phyloP scores from a whole-genome alignment of 2,888 invertebrate species.

The Cinara cedri region DNA sequence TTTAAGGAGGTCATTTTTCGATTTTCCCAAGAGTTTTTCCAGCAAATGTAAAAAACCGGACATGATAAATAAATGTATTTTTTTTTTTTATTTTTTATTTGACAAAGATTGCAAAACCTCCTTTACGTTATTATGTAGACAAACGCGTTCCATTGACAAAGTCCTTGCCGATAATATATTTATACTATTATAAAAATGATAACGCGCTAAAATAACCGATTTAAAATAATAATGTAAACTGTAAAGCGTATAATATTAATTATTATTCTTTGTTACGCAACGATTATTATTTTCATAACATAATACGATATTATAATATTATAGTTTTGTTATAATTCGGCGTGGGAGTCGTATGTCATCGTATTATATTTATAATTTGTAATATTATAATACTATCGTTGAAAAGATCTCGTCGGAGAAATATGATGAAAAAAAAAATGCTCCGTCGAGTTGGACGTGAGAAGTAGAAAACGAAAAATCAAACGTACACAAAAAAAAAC shows the following conservation, averaged over 20 bases:
- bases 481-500: too few species aligned
- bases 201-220: background rate
- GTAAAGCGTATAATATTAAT: background rate
- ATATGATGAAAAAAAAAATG: background rate
- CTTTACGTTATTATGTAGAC: slow-evolving; percentile 20
- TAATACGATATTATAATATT: too few species aligned
- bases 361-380: background rate
- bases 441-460: too few species aligned
- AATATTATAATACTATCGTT: background rate
- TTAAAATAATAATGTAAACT: slow-evolving; percentile 26
- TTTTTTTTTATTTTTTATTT: too few species aligned
- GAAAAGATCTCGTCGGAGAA: background rate
- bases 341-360: slow-evolving; percentile 4
- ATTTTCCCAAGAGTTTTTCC: too few species aligned
- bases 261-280: slow-evolving; percentile 5
- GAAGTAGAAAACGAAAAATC: too few species aligned
- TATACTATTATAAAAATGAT: background rate
- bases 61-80: slow-evolving; percentile 28
- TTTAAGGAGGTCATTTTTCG: too few species aligned
- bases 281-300: slow-evolving; percentile 6
- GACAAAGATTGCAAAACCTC: slow-evolving; percentile 22
- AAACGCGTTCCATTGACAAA: slow-evolving; percentile 35
- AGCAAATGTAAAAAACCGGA: slow-evolving; percentile 2
- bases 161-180: slow-evolving; percentile 17
- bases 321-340: background rate